Evolutionary conservation across 2,113 vertebrate species (phyloP).

Genomic region (Ctenodactylus gundi): DNA sequence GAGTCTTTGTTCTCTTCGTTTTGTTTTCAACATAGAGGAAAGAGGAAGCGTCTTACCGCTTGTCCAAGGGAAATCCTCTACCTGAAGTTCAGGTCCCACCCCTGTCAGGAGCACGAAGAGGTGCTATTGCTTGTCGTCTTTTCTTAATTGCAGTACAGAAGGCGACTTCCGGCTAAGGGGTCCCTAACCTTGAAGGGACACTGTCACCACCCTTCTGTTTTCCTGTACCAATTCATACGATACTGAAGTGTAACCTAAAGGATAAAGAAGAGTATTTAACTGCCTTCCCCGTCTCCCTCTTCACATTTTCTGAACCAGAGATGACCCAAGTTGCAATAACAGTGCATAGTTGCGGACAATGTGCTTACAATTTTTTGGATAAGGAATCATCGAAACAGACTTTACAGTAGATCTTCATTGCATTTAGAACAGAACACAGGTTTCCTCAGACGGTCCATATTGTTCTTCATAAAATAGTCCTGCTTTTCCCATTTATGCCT

Average conservation of each 20-base stretch:
- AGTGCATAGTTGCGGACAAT: background rate
- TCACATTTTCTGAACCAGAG: constrained; percentile 22
- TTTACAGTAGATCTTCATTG: background rate
- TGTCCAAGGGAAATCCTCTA: background rate
- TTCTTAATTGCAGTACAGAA: background rate
- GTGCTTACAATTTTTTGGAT: background rate
- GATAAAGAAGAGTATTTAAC: constrained; percentile 12
- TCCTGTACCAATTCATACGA: background rate
- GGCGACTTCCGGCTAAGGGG: background rate
- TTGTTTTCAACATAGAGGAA: constrained; percentile 7
- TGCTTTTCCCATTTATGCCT: background rate
- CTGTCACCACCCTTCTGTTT: background rate
- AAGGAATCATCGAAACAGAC: constrained; percentile 21
- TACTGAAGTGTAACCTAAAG: background rate
- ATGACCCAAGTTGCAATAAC: background rate
- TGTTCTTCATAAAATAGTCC: background rate
- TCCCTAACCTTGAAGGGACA: background rate
- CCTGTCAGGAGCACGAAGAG: background rate
- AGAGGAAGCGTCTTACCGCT: background rate
- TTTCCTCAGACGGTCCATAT: background rate
- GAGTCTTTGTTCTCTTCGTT: background rate
- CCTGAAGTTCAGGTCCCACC: background rate
- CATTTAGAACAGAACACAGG: background rate
- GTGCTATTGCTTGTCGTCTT: background rate
- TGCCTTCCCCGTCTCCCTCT: background rate